Evolutionary conservation across 2,888 invertebrate genomes (phyloP), one percentile per base, ranked within the genome.

Genomic region (Erebia aethiops): DNA sequence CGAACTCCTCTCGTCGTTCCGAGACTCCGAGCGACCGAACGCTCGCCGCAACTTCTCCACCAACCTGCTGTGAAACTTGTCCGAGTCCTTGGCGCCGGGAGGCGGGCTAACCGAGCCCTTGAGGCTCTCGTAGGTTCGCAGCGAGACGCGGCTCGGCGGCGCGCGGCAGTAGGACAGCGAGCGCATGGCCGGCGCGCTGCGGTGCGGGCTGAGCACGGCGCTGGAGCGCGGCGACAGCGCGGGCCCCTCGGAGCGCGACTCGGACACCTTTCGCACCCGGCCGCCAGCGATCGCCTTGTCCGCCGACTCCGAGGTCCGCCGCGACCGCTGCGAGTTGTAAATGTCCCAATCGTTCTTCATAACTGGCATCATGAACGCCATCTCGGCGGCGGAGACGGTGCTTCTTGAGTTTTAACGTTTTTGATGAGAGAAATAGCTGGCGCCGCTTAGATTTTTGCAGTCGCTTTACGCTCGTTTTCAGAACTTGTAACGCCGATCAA

Each of bases 281-380:
- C 84, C 75, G 74, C 78, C 87, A 60, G 75, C 74, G 11, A 75
- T 79, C 58, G 73, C 75, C 78, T 90, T 89, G 81, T 90, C 90
- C 79, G 84, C 82, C 11, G 96, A 95, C 89, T 97, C 97, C 10
- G 97, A 97, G 58, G 95, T 94, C 77, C 96, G 95, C 78, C 97
- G 94, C 70, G 95, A 95, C 75, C 97, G 95, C 87, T 96, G 95
- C 77, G 97, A 96, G 94, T 97, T 97, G 94, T 98, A 98, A 84
- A 98, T 97, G 89, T 98, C 97, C 95, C 97, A 98, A 89, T 98
- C 97, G 94, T 98, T 98, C 94, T 98, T 98, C 93, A 98, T 95
- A 77, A 98, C 98, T 72, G 98, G 98, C 97, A 98, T 97, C 98
- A 98, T 98, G 94, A 98, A 98, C 94, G 98, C 98, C 98, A 98